Percentiles rank a stretch among this genome's conserved stretches.
Conservation (phyloP, 2,113 vertebrate species). For the Eulemur macaco region DNA sequence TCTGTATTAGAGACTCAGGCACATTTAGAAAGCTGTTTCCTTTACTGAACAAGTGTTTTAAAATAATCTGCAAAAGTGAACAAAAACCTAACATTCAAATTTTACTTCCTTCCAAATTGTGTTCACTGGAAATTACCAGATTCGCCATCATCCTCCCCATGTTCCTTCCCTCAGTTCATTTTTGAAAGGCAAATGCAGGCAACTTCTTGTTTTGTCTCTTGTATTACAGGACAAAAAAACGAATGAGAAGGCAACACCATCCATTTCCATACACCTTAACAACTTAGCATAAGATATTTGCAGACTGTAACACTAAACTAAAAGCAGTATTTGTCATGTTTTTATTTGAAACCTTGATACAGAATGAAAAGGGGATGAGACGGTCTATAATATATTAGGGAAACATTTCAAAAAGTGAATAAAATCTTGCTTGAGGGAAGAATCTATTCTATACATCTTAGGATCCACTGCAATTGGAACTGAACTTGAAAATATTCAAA, state of each 20-base stretch:
- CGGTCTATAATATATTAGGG: slow-evolving; percentile 23
- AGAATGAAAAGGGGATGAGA: slow-evolving; percentile 30
- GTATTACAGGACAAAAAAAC: slow-evolving; percentile 1
- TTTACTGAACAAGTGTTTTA: neutral
- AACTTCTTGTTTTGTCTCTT: neutral
- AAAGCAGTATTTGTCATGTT: neutral
- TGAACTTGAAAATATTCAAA: slow-evolving; percentile 35
- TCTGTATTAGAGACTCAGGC: neutral
- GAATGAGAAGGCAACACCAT: neutral
- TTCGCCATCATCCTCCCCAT: neutral
- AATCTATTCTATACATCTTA: neutral
- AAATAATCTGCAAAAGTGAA: slow-evolving; percentile 17
- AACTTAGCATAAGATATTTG: neutral
- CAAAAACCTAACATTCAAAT: neutral
- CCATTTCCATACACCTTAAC: neutral
- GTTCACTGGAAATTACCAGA: neutral
- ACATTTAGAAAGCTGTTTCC: slow-evolving; percentile 12
- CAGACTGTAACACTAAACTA: slow-evolving; percentile 6
- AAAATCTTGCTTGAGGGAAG: slow-evolving; percentile 42
- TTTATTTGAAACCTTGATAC: slow-evolving; percentile 34
- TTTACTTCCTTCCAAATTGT: neutral
- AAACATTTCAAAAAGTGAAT: slow-evolving; percentile 52
- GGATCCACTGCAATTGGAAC: neutral
- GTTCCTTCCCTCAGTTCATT: neutral
- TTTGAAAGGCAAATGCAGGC: slow-evolving; percentile 9